Conservation (phyloP, 1,140 invertebrate genomes). For the Brachionus angularis region DNA sequence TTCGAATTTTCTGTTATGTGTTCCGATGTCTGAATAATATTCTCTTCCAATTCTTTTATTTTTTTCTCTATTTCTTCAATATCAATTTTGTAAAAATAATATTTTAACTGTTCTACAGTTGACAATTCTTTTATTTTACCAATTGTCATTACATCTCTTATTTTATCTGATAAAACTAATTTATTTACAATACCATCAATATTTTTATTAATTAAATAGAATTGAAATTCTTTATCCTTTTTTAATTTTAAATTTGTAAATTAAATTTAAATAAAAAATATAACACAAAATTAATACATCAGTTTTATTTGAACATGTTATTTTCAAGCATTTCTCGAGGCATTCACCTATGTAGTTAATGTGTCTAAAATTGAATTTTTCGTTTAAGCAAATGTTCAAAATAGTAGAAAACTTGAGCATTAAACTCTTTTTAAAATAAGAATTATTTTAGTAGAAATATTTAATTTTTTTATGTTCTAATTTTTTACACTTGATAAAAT, state of each 20-base stretch:
- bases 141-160: too few species aligned
- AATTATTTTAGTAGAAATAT: too few species aligned
- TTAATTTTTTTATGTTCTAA: too few species aligned
- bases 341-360: slow-evolving; percentile 21
- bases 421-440: too few species aligned
- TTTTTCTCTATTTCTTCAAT: slow-evolving; percentile 50
- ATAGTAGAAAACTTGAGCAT: too few species aligned
- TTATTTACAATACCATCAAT: too few species aligned
- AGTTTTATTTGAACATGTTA: background rate
- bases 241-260: background rate
- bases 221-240: too few species aligned
- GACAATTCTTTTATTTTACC: too few species aligned
- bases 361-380: slow-evolving; percentile 19
- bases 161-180: too few species aligned
- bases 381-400: too few species aligned
- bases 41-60: slow-evolving; percentile 51
- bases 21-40: slow-evolving; percentile 55
- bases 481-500: background rate
- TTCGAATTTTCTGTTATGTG: slow-evolving; percentile 53
- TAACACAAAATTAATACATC: background rate
- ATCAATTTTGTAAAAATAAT: slow-evolving; percentile 62
- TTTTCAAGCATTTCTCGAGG: slow-evolving; percentile 8
- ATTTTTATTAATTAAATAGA: too few species aligned
- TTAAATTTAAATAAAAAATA: background rate
- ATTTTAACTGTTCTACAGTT: slow-evolving; percentile 24